These are phyloP conservation scores for Tenthredo amoena DNA, from an alignment of 2,888 invertebrate genomes.

Conservation along the genomic window DNA sequence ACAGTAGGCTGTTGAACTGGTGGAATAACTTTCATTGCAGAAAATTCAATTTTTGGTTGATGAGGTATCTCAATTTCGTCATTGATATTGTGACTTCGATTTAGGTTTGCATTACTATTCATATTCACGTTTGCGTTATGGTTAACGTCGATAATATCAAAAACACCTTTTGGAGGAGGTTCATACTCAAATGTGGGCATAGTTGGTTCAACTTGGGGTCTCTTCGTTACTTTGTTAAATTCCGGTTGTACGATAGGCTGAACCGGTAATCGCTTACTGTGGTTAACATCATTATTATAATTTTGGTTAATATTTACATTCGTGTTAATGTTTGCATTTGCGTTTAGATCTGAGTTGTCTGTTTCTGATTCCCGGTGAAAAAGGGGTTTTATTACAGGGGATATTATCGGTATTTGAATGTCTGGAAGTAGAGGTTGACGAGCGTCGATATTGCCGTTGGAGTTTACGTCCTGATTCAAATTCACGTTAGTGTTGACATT, in stretches of 20 bases:
- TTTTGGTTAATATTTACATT: background rate
- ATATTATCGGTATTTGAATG: constrained; percentile 6
- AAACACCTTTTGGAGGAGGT: background rate
- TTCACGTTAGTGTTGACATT: background rate
- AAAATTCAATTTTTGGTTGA: background rate
- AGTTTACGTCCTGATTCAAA: constrained; percentile 4
- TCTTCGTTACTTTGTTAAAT: background rate
- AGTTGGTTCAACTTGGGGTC: background rate
- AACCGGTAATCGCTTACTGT: background rate
- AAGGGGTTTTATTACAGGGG: background rate
- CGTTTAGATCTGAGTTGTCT: background rate
- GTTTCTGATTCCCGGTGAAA: background rate
- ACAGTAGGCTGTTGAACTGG: background rate
- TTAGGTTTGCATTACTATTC: background rate
- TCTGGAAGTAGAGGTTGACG: background rate
- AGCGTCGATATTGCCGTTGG: background rate
- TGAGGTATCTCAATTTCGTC: background rate
- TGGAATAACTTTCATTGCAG: background rate
- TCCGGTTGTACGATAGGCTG: background rate
- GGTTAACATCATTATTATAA: background rate
- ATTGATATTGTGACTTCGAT: background rate
- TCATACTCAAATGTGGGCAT: background rate
- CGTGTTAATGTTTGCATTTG: background rate
- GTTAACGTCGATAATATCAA: background rate
- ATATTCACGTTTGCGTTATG: background rate